A percentile compares a stretch with the other conserved stretches of the same genome.
These are phyloP conservation scores for Eolophus roseicapilla DNA, from an alignment of 2,113 vertebrate species.

Conservation along the genomic window DNA sequence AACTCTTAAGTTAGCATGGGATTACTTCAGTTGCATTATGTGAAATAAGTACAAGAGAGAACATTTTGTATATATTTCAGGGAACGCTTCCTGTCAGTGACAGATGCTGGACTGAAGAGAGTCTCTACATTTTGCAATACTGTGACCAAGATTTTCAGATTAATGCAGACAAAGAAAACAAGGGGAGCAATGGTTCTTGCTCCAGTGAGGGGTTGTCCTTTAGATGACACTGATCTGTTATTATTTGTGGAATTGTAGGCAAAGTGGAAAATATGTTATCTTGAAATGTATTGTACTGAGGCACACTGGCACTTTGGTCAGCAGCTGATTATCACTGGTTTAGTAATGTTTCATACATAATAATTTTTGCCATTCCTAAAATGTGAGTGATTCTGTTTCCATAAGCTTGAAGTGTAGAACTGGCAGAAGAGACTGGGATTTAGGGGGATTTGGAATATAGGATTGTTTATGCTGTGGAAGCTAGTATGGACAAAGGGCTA, in stretches of 20 bases:
- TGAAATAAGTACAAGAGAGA: conserved; percentile 2
- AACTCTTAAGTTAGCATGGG: not conserved
- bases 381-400: not conserved
- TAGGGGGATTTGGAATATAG: not conserved
- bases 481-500: not conserved
- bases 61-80: conserved; percentile 39
- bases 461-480: not conserved
- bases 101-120: conserved; percentile 1
- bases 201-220: not conserved
- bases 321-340: not conserved
- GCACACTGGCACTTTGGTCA: not conserved
- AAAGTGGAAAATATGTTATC: not conserved
- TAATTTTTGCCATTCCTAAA: not conserved
- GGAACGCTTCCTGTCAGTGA: conserved; percentile 19
- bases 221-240: not conserved
- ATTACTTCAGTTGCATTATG: conserved; percentile 25
- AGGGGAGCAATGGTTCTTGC: not conserved
- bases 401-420: not conserved
- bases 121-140: not conserved
- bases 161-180: not conserved
- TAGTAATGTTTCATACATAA: not conserved
- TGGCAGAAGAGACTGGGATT: not conserved
- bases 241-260: not conserved
- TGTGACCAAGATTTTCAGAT: conserved; percentile 19
- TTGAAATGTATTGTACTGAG: not conserved